Conservation (phyloP, 2,797 vertebrate species). For the Eulemur albifrons region DNA sequence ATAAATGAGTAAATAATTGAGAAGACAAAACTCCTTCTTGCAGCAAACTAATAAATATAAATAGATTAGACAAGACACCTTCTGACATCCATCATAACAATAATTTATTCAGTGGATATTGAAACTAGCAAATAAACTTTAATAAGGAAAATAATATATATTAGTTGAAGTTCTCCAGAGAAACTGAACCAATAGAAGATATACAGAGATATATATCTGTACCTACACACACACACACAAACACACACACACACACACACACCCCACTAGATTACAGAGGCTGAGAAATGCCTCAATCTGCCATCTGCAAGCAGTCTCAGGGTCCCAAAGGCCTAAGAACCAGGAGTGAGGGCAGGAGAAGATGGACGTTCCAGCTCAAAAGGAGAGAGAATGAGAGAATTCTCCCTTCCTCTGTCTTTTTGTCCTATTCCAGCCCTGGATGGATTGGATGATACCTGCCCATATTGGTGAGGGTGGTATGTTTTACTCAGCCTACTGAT, state of each 20-base stretch:
- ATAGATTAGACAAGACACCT: neutral
- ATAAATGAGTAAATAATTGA: neutral
- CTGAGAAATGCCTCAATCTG: neutral
- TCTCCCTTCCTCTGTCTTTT: neutral
- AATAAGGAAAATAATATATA: neutral
- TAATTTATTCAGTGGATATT: neutral
- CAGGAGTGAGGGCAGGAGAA: no score
- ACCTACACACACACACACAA: neutral
- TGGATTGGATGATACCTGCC: neutral
- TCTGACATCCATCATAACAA: neutral
- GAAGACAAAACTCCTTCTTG: neutral
- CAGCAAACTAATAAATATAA: neutral
- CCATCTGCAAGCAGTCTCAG: neutral
- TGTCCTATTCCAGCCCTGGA: neutral
- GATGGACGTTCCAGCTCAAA: neutral
- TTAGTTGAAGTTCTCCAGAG: neutral
- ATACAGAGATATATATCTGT: neutral
- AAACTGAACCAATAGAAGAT: neutral
- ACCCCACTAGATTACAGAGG: neutral
- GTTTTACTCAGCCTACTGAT: neutral
- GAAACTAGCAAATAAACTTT: constrained; percentile 7
- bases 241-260: neutral
- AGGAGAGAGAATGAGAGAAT: neutral
- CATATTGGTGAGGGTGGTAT: neutral
- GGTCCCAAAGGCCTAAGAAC: neutral